Evolutionary conservation across 1,140 invertebrate species (phyloP).

Genomic region (Acromyrmex charruanus): DNA sequence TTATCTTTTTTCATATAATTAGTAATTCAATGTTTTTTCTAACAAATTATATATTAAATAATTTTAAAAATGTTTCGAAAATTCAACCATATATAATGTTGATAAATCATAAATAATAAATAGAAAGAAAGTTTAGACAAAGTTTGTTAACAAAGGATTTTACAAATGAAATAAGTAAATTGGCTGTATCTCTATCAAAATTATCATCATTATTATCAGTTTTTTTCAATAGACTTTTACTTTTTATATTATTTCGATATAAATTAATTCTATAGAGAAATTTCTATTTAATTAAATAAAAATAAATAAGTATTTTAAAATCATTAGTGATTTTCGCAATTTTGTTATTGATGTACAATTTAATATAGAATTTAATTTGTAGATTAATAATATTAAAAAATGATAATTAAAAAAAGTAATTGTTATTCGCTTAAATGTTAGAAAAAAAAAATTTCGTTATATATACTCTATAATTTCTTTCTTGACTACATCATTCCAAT

Average conservation of each 20-base stretch:
- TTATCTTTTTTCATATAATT: not conserved
- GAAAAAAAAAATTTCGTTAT: not conserved
- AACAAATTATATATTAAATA: not conserved
- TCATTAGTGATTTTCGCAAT: not conserved
- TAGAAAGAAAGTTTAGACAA: not conserved
- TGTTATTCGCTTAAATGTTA: not conserved
- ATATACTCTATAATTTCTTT: constrained; percentile 9
- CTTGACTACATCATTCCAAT: not conserved
- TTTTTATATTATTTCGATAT: not conserved
- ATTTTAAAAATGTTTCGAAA: not conserved
- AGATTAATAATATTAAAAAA: too few relatives aligned
- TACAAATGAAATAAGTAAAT: not conserved
- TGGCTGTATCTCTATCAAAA: not conserved
- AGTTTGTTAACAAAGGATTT: constrained; percentile 8
- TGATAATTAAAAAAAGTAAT: too few relatives aligned
- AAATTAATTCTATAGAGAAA: not conserved
- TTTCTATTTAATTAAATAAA: not conserved
- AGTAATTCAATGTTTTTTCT: not conserved
- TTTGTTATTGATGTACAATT: not conserved
- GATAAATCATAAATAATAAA: not conserved
- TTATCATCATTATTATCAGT: not conserved
- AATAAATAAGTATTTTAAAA: not conserved
- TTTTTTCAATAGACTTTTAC: not conserved
- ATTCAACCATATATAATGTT: not conserved
- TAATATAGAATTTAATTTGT: not conserved